A percentile compares a stretch with the other conserved stretches of the same genome.
Conservation (phyloP, 1,140 invertebrate species). For the Dendroctonus ponderosae region DNA sequence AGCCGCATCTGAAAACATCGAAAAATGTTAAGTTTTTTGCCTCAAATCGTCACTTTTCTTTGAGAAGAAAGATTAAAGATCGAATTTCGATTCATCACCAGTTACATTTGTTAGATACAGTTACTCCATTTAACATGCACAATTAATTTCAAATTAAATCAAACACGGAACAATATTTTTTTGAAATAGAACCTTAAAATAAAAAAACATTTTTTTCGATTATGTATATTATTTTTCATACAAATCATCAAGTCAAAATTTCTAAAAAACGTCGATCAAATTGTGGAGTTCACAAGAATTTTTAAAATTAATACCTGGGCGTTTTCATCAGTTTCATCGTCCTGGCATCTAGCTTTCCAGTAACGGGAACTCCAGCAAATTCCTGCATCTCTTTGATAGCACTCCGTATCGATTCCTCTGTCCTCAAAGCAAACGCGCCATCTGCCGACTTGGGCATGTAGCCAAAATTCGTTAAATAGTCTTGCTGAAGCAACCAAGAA, state of each 20-base stretch:
- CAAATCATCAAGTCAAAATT: no score
- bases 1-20: conserved; percentile 66
- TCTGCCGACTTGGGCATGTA: conserved; percentile 61
- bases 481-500: conserved; percentile 63
- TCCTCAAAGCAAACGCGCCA: conserved; percentile 70
- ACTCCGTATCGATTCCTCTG: conserved; percentile 76
- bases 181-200: no score
- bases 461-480: conserved; percentile 82
- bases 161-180: no score
- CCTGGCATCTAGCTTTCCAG: conserved; percentile 74
- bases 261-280: no score
- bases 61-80: no score
- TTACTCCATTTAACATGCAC: no score
- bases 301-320: conserved; percentile 47
- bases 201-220: no score
- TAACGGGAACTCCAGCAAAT: conserved; percentile 78
- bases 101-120: no score
- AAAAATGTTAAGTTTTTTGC: conserved; percentile 1
- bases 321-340: conserved; percentile 72
- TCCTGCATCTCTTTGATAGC: conserved; percentile 80
- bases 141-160: no score
- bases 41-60: background rate
- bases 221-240: no score
- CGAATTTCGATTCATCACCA: no score
- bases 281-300: no score